Conservation (phyloP, 2,113 vertebrate genomes). For the Odocoileus hemionus region DNA sequence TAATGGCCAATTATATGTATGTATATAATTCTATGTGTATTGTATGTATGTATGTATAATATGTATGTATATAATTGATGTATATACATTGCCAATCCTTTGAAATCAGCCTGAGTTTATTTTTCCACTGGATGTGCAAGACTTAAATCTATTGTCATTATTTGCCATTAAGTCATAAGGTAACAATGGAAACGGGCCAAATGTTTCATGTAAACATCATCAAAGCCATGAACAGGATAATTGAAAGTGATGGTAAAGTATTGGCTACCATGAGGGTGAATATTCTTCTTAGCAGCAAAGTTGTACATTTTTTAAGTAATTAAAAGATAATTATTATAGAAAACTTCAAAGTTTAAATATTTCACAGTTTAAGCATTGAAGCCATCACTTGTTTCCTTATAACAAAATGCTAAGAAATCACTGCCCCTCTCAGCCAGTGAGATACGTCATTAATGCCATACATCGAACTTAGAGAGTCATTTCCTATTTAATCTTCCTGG, state of each 20-base stretch:
- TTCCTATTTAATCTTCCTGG: conserved; percentile 30
- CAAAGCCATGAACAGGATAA: background rate
- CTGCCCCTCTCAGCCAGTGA: background rate
- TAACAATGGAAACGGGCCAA: background rate
- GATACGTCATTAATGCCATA: background rate
- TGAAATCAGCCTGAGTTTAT: background rate
- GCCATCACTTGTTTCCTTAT: background rate
- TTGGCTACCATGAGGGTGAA: background rate
- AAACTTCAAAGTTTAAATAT: background rate
- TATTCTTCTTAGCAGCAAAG: background rate
- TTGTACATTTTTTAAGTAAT: background rate
- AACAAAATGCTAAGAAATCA: background rate
- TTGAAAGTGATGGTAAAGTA: background rate
- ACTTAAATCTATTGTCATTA: background rate
- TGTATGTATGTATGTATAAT: background rate
- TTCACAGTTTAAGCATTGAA: conserved; percentile 5
- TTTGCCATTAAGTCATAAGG: background rate
- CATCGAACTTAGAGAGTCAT: background rate
- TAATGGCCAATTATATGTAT: background rate
- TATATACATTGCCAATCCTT: background rate
- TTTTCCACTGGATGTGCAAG: background rate
- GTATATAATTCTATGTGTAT: background rate
- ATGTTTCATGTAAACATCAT: background rate
- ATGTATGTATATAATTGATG: background rate
- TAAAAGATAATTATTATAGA: background rate